A percentile compares a stretch with the other conserved stretches of the same genome.
Evolutionary conservation across 1,140 invertebrate genomes (phyloP).

Genomic region (Grapholita molesta): DNA sequence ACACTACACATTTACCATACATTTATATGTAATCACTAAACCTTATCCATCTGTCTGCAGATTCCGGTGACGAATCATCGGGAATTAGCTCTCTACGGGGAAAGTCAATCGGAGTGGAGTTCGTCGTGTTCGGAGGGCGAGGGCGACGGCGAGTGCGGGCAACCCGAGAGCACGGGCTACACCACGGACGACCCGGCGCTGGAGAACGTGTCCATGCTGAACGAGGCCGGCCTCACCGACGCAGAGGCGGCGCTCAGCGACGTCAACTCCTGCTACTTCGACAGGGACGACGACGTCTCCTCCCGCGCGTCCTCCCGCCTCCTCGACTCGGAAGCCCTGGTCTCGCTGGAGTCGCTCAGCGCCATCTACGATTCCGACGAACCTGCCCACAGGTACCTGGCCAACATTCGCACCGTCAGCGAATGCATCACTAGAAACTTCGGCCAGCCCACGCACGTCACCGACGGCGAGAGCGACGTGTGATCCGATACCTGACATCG

Average conservation of each 20-base stretch:
- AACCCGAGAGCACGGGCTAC: constrained; percentile 87
- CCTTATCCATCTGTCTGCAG: constrained; percentile 23
- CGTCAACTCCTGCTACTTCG: constrained; percentile 90
- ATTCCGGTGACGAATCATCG: constrained; percentile 58
- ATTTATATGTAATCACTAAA: not conserved
- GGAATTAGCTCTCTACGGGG: constrained; percentile 72
- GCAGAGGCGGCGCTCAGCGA: constrained; percentile 91
- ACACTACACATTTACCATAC: not conserved
- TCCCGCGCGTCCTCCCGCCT: constrained; percentile 88
- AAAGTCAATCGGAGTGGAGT: constrained; percentile 89
- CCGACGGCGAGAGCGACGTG: constrained; percentile 82
- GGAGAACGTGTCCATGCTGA: constrained; percentile 90
- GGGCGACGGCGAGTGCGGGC: constrained; percentile 74
- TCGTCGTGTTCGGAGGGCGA: constrained; percentile 77
- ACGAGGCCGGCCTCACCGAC: constrained; percentile 91
- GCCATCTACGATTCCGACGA: constrained; percentile 92
- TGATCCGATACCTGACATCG: constrained; percentile 38
- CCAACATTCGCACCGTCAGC: constrained; percentile 86
- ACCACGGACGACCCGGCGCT: constrained; percentile 90
- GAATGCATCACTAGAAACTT: constrained; percentile 87
- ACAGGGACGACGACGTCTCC: constrained; percentile 87
- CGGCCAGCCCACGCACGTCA: constrained; percentile 82
- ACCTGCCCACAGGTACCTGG: constrained; percentile 85
- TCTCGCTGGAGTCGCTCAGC: constrained; percentile 88
- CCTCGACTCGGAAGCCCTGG: constrained; percentile 86